Conservation (phyloP, 2,888 invertebrate species). For the Oegoconia quadripuncta region DNA sequence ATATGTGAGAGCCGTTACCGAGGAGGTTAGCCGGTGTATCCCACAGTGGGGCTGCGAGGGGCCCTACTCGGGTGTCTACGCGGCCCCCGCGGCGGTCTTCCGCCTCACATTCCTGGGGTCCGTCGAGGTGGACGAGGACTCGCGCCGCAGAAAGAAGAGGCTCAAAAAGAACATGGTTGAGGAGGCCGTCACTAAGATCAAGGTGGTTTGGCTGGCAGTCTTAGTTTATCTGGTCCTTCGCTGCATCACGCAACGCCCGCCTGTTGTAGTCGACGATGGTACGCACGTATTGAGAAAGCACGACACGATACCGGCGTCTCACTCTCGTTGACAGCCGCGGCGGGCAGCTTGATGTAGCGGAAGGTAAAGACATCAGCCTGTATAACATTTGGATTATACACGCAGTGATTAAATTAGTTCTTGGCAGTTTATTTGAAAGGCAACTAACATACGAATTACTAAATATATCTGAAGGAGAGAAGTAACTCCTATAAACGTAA, state of each 20-base stretch:
- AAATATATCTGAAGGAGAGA: too few relatives aligned
- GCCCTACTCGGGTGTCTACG: constrained; percentile 73
- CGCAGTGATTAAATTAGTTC: too few relatives aligned
- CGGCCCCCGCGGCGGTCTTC: constrained; percentile 86
- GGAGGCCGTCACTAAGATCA: constrained; percentile 91
- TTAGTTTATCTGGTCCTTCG: background rate
- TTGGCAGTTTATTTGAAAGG: too few relatives aligned
- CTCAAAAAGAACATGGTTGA: constrained; percentile 94
- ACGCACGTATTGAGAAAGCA: too few relatives aligned
- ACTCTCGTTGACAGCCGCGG: too few relatives aligned
- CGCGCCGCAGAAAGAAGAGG: constrained; percentile 84
- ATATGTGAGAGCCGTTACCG: constrained; percentile 39
- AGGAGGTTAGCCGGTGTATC: constrained; percentile 64
- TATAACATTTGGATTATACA: too few relatives aligned
- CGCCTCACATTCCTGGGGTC: constrained; percentile 91
- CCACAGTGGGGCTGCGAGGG: constrained; percentile 69
- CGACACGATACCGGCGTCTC: too few relatives aligned
- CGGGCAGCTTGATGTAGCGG: too few relatives aligned
- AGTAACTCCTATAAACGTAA: too few relatives aligned
- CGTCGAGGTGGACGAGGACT: constrained; percentile 91
- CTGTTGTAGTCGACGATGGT: constrained; percentile 13
- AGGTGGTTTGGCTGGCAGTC: constrained; percentile 80
- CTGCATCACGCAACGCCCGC: too few relatives aligned
- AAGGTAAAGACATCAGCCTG: too few relatives aligned
- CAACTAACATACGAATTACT: too few relatives aligned